phyloP scores from a whole-genome alignment of 1,140 invertebrate genomes.

The Subanguina moxae region DNA sequence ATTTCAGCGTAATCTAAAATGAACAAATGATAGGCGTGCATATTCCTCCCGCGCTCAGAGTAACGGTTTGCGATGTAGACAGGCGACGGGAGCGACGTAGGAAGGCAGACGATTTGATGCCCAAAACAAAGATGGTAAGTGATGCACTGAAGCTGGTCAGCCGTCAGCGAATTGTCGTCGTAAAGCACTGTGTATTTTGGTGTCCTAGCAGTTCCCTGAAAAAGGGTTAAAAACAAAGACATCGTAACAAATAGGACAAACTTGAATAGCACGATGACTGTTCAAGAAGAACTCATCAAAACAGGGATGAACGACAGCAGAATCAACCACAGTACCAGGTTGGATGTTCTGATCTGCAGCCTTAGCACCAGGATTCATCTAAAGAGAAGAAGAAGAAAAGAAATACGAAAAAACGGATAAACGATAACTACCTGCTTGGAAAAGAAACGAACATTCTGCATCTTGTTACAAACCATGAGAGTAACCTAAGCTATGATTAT shows the following conservation, averaged over 20 bases:
- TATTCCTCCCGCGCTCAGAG: constrained; percentile 28
- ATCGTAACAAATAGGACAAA: constrained; percentile 21
- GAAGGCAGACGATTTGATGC: constrained; percentile 37
- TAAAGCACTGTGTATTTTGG: constrained; percentile 40
- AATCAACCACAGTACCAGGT: constrained; percentile 37
- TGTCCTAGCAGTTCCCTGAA: constrained; percentile 40
- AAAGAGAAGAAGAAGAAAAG: too few relatives aligned
- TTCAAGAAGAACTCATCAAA: constrained; percentile 41
- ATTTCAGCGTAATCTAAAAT: too few relatives aligned
- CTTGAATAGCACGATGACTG: constrained; percentile 36
- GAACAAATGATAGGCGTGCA: constrained; percentile 10
- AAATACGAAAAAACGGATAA: constrained; percentile 7
- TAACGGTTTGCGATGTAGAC: constrained; percentile 37
- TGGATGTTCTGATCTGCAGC: constrained; percentile 36
- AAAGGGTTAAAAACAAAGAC: constrained; percentile 8
- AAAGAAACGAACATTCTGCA: constrained; percentile 42
- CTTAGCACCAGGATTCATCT: constrained; percentile 29
- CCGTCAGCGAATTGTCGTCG: constrained; percentile 25
- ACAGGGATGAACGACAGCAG: constrained; percentile 32
- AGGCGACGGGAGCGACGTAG: constrained; percentile 24
- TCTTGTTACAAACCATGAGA: constrained; percentile 35
- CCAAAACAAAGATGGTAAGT: constrained; percentile 44
- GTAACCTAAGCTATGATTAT: constrained; percentile 11
- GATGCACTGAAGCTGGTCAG: constrained; percentile 23
- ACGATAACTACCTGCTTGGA: constrained; percentile 7